Evolutionary conservation across 2,113 vertebrate genomes (phyloP).

Genomic region (Glaucomys volans): DNA sequence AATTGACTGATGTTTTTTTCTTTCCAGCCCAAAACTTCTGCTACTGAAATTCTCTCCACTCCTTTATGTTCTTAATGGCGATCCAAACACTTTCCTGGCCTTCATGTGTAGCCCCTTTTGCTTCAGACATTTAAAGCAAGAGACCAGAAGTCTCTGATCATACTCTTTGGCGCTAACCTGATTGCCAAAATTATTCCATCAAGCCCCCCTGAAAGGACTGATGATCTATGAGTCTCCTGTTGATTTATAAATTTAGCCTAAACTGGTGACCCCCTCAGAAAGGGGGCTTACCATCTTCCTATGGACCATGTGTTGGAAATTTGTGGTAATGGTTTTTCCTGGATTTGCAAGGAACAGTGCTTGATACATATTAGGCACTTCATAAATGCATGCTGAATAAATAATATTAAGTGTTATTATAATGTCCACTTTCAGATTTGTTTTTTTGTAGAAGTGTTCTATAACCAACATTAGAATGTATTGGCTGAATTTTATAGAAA

Average conservation of each 20-base stretch:
- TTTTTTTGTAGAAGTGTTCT: neutral
- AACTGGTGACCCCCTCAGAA: neutral
- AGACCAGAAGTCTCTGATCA: neutral
- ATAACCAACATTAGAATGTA: neutral
- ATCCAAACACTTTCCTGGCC: neutral
- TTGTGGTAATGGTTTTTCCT: neutral
- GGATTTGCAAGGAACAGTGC: neutral
- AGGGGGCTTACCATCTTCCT: neutral
- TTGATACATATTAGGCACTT: neutral
- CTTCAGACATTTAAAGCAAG: neutral
- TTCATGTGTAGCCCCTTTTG: neutral
- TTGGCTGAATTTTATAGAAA: neutral
- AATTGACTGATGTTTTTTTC: neutral
- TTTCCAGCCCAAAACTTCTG: neutral
- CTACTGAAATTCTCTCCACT: neutral
- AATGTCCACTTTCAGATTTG: neutral
- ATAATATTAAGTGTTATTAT: neutral
- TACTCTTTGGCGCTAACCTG: neutral
- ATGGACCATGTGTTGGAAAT: neutral
- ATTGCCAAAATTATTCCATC: neutral
- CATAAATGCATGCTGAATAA: constrained; percentile 27
- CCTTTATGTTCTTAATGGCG: neutral
- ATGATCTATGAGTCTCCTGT: neutral
- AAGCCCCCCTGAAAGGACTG: neutral
- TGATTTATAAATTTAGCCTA: neutral